Evolutionary conservation across 2,888 invertebrate genomes (phyloP), one percentile per base, ranked within the genome.

Genomic region (Sylvicola fuscatus): DNA sequence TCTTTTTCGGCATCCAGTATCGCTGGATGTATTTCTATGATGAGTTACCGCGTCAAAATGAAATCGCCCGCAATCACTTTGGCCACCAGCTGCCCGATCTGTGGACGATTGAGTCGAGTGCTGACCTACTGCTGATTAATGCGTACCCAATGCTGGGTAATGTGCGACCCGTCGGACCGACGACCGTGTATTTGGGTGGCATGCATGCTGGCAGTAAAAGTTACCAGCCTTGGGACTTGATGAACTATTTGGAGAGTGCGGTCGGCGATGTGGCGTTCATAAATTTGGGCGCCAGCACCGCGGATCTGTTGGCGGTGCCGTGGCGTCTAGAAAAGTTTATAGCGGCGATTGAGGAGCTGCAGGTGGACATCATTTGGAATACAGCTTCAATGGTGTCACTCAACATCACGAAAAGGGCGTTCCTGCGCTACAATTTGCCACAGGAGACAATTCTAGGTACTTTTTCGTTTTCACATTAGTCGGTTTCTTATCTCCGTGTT

Each of bases 11-110:
- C 8, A 33, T 45, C 21, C 43, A 44, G 36, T 47, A 46, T 30
- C 42, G 46, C 45, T 47, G 37, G 45, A 38, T 47, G 3, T 47
- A 47, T 34, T 45, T 44, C 36, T 39, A 38, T 31, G 46, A 45
- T 28, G 47, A 47, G 37, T 40, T 47, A 34, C 47, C 47, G 29
- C 38, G 42, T 34, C 47, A 46, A 39, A 41, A 47, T 43, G 44
- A 45, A 40, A 43, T 47, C n/a, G 46, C 45, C 6, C 41, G 38
- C 34, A 40, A 45, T 27, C 43, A 42, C 39, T 46, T 47, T 31
- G 46, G 46, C 21, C 26, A 34, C 28, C 37, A 40, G 29, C 40
- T 44, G 28, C 46, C 46, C 28, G 41, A 45, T 40, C 39, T 46
- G 34, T 45, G 45, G 45, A 42, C 44, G 33, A 41, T 47, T 37